Evolutionary conservation across 2,113 vertebrate genomes (phyloP).

Genomic region (Phoxinus phoxinus): DNA sequence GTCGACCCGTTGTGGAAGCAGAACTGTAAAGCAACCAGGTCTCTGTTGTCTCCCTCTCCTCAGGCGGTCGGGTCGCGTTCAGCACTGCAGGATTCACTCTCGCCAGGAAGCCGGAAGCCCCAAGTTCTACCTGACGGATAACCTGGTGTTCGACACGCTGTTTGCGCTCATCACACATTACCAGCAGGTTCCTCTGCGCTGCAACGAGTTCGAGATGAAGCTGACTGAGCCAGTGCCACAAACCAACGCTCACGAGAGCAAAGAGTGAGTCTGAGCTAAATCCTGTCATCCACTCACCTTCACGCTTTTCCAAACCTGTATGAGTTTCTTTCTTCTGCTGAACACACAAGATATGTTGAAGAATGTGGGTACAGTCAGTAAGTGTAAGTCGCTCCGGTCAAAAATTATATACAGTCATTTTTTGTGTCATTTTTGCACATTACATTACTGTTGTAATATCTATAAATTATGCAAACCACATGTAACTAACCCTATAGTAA

Average conservation of each 20-base stretch:
- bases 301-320: too few relatives aligned
- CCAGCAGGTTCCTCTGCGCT: conserved; percentile 95
- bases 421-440: too few relatives aligned
- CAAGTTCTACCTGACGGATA: conserved; percentile 98
- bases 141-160: conserved; percentile 96
- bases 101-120: conserved; percentile 94
- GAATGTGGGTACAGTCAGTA: too few relatives aligned
- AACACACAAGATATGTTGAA: too few relatives aligned
- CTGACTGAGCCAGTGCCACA: conserved; percentile 95
- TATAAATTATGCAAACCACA: too few relatives aligned
- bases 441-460: too few relatives aligned
- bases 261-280: conserved; percentile 86
- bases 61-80: conserved; percentile 96
- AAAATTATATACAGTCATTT: too few relatives aligned
- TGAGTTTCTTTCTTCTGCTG: too few relatives aligned
- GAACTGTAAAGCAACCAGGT: neutral
- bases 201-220: conserved; percentile 99
- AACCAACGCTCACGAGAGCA: conserved; percentile 98
- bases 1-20: neutral
- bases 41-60: neutral
- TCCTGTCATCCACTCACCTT: too few relatives aligned
- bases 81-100: conserved; percentile 98
- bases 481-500: too few relatives aligned
- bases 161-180: conserved; percentile 98
- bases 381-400: too few relatives aligned